Evolutionary conservation across 2,888 invertebrate genomes (phyloP).

Genomic region (Andrena dorsata): DNA sequence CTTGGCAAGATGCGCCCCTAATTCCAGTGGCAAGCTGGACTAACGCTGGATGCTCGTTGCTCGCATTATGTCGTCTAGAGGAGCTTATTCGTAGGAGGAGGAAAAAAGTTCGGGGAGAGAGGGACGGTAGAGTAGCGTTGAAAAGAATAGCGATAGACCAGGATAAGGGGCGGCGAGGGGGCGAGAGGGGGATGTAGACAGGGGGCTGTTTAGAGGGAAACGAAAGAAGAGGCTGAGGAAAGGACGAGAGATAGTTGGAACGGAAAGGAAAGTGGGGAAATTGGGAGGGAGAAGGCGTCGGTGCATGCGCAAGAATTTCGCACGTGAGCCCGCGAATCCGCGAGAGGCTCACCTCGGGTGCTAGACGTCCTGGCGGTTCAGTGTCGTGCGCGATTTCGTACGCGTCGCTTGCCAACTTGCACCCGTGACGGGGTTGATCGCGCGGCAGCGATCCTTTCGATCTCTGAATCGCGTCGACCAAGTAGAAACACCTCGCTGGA

Average conservation of each 20-base stretch:
- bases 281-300: slow-evolving; percentile 73
- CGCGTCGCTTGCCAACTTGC: slow-evolving; percentile 72
- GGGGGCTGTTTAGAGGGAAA: slow-evolving; percentile 38
- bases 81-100: slow-evolving; percentile 46
- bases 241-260: slow-evolving; percentile 17
- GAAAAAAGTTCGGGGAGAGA: slow-evolving; percentile 5
- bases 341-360: slow-evolving; percentile 76
- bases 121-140: slow-evolving; percentile 38
- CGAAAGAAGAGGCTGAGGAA: slow-evolving; percentile 31
- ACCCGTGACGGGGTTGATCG: slow-evolving; percentile 51
- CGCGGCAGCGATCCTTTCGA: slow-evolving; percentile 27
- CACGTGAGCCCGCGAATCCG: slow-evolving; percentile 83
- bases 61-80: slow-evolving; percentile 65
- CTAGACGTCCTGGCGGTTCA: slow-evolving; percentile 79
- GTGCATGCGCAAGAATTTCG: slow-evolving; percentile 83
- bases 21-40: slow-evolving; percentile 54
- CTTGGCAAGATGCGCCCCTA: slow-evolving; percentile 48
- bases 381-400: slow-evolving; percentile 82
- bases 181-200: slow-evolving; percentile 18
- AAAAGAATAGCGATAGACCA: slow-evolving; percentile 51
- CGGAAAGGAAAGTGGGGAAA: slow-evolving; percentile 38
- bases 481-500: background rate
- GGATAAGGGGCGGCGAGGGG: slow-evolving; percentile 31
- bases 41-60: slow-evolving; percentile 68
- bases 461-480: background rate